These are phyloP conservation scores for Ophraella communa DNA, from an alignment of 2,888 invertebrate species.

Conservation along the genomic window DNA sequence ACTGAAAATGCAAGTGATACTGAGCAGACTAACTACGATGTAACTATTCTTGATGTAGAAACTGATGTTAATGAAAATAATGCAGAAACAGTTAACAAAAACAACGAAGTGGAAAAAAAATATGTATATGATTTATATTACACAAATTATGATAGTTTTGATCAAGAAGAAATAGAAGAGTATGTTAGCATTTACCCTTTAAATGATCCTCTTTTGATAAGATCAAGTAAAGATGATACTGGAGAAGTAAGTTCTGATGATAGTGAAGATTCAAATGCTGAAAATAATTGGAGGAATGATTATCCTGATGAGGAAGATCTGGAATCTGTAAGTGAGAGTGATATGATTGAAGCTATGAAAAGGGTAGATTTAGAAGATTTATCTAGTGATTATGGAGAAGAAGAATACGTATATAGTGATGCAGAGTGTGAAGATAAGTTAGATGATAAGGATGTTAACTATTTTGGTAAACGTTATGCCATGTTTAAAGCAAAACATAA, in stretches of 20 bases:
- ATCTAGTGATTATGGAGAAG: constrained; percentile 57
- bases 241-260: constrained; percentile 63
- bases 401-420: constrained; percentile 59
- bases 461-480: constrained; percentile 72
- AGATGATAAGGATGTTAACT: constrained; percentile 64
- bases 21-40: constrained; percentile 49
- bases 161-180: constrained; percentile 58
- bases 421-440: constrained; percentile 57
- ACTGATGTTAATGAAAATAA: constrained; percentile 48
- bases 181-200: constrained; percentile 58
- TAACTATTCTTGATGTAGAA: constrained; percentile 68
- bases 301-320: constrained; percentile 70
- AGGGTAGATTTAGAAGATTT: constrained; percentile 48
- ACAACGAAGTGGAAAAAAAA: constrained; percentile 37
- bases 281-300: constrained; percentile 78
- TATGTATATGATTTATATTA: constrained; percentile 73
- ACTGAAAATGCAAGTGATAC: constrained; percentile 39
- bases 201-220: constrained; percentile 58
- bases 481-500: constrained; percentile 67
- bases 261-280: constrained; percentile 78
- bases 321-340: constrained; percentile 67
- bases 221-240: constrained; percentile 50
- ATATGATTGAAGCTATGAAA: constrained; percentile 68
- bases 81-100: constrained; percentile 24
- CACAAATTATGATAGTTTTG: constrained; percentile 61